These are phyloP conservation scores for Esperia sulphurella DNA, from an alignment of 2,888 invertebrate genomes.

Conservation along the genomic window DNA sequence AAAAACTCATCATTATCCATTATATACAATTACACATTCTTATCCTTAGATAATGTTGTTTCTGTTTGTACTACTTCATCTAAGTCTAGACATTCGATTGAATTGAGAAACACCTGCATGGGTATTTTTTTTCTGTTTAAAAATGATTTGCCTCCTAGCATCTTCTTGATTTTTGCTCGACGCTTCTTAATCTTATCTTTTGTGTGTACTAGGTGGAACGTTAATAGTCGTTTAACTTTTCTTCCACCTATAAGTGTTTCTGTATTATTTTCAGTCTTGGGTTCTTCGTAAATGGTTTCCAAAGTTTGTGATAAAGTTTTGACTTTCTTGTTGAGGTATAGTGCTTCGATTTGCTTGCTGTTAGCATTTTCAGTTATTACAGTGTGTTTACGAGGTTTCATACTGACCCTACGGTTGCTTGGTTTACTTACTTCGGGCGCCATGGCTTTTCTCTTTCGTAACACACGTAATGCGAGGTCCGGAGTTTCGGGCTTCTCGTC, in stretches of 20 bases:
- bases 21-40: conserved; percentile 18
- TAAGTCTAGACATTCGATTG: conserved; percentile 71
- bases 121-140: conserved; percentile 73
- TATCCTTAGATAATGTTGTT: conserved; percentile 32
- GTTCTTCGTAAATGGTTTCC: conserved; percentile 83
- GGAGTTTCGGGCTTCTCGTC: conserved; percentile 29
- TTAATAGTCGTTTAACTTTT: conserved; percentile 78
- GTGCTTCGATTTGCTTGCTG: conserved; percentile 70
- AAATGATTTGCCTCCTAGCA: conserved; percentile 72
- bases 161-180: conserved; percentile 77
- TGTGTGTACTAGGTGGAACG: conserved; percentile 72
- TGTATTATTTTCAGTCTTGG: conserved; percentile 63
- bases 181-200: conserved; percentile 80
- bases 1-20: conserved; percentile 14
- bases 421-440: conserved; percentile 52
- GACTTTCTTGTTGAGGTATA: conserved; percentile 78
- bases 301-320: conserved; percentile 73
- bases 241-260: conserved; percentile 70
- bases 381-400: conserved; percentile 66
- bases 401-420: conserved; percentile 65
- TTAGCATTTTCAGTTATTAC: conserved; percentile 51
- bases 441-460: conserved; percentile 62
- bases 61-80: conserved; percentile 60
- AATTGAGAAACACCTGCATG: conserved; percentile 78
- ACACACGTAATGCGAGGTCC: conserved; percentile 42